Evolutionary conservation across 2,888 invertebrate species (phyloP).

Genomic region (Leptarthrus brevirostris): DNA sequence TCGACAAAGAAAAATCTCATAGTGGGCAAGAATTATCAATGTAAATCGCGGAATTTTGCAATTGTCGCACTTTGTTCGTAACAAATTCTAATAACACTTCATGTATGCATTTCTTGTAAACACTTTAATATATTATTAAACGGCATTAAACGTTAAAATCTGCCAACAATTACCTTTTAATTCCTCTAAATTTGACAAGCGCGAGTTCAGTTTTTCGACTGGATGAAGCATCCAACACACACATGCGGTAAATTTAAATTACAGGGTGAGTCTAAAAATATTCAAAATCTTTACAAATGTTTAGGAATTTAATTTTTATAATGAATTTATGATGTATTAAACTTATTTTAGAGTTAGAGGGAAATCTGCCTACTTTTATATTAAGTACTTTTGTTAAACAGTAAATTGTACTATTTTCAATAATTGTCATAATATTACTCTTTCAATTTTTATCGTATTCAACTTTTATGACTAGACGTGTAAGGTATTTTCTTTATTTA

Average conservation of each 20-base stretch:
- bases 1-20: slow-evolving; percentile 25
- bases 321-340: neutral
- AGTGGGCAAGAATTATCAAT: slow-evolving; percentile 12
- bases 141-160: slow-evolving; percentile 17
- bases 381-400: too few species aligned
- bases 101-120: neutral
- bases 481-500: too few species aligned
- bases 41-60: slow-evolving; percentile 3
- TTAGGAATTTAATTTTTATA: neutral
- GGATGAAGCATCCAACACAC: slow-evolving; percentile 51
- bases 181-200: slow-evolving; percentile 51
- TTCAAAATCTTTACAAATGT: slow-evolving; percentile 2
- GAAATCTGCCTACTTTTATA: too few species aligned
- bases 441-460: too few species aligned
- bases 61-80: slow-evolving; percentile 12
- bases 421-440: too few species aligned
- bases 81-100: neutral
- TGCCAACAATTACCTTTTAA: slow-evolving; percentile 40
- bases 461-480: too few species aligned
- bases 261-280: slow-evolving; percentile 5
- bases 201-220: slow-evolving; percentile 53
- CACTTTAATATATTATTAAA: neutral
- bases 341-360: too few species aligned
- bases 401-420: too few species aligned
- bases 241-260: slow-evolving; percentile 10